A percentile compares a stretch with the other conserved stretches of the same genome.
Evolutionary conservation across 2,113 vertebrate genomes (phyloP).

Genomic region (Leptobrachium ailaonicum): DNA sequence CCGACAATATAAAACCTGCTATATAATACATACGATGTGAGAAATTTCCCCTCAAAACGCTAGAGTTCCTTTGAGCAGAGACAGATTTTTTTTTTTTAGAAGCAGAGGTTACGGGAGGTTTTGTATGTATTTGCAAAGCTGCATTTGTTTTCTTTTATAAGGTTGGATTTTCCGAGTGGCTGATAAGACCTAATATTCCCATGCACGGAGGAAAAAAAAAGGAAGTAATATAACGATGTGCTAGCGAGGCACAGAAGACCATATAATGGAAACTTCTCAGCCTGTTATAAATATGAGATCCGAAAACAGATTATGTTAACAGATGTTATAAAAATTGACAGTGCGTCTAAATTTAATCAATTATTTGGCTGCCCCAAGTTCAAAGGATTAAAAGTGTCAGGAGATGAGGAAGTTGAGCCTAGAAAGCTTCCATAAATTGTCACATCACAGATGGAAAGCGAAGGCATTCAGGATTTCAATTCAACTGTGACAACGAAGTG

Average conservation of each 20-base stretch:
- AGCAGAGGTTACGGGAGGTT: conserved; percentile 16
- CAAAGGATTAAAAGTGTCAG: conserved; percentile 26
- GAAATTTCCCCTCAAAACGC: conserved; percentile 6
- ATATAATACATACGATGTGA: conserved; percentile 26
- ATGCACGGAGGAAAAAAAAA: conserved; percentile 17
- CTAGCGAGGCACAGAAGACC: conserved; percentile 40
- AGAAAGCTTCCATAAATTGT: conserved; percentile 6
- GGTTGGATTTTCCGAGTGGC: conserved; percentile 10
- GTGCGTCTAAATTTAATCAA: conserved; percentile 47
- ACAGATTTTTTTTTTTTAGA: conserved; percentile 25
- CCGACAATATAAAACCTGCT: conserved; percentile 28
- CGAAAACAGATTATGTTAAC: conserved; percentile 41
- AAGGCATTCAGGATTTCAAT: no score
- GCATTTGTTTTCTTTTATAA: neutral
- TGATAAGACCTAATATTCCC: conserved; percentile 48
- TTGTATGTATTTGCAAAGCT: neutral
- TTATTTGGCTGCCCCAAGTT: conserved; percentile 28
- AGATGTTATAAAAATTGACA: conserved; percentile 48
- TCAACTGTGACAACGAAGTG: no score
- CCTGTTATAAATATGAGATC: conserved; percentile 36
- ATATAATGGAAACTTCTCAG: conserved; percentile 47
- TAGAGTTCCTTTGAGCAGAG: neutral
- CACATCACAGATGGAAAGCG: neutral
- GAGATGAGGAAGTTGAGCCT: neutral
- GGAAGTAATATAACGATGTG: conserved; percentile 24